These are phyloP conservation scores for Brienomyrus brachyistius DNA, from an alignment of 2,113 vertebrate genomes.

Conservation along the genomic window DNA sequence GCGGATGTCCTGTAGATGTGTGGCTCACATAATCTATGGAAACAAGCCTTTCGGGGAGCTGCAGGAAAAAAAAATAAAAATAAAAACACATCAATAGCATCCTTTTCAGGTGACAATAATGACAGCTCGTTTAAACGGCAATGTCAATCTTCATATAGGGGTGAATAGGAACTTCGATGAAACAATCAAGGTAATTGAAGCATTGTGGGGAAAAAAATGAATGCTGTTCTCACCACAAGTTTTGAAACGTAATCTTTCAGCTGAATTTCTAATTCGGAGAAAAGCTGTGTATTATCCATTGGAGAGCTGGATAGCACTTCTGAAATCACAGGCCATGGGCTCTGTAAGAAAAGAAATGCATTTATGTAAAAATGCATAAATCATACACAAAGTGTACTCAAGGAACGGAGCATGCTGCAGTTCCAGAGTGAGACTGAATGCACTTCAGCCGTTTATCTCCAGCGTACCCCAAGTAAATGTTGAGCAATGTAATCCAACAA, in stretches of 20 bases:
- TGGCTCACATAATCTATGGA: conserved; percentile 51
- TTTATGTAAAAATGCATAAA: background rate
- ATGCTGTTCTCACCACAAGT: conserved; percentile 46
- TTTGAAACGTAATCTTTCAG: conserved; percentile 45
- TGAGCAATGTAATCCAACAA: conserved; percentile 70
- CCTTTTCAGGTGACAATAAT: background rate
- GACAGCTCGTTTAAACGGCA: background rate
- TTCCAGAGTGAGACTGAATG: background rate
- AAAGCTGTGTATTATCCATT: conserved; percentile 23
- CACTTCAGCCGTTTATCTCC: background rate
- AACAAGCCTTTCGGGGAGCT: conserved; percentile 46
- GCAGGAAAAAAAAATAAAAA: conserved; percentile 31
- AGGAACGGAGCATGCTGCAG: background rate
- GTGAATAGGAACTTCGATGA: background rate
- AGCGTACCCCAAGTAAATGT: conserved; percentile 83
- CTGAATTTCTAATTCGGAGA: conserved; percentile 45
- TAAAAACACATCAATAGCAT: conserved; percentile 9
- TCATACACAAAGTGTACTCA: background rate
- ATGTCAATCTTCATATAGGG: background rate
- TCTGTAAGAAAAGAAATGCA: conserved; percentile 23
- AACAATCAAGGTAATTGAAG: background rate
- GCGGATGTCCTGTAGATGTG: conserved; percentile 37
- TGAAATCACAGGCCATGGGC: conserved; percentile 27
- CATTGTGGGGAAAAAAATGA: background rate
- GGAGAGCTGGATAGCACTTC: conserved; percentile 15